A percentile compares a stretch with the other conserved stretches of the same genome.
These are phyloP conservation scores for Dynastes grantii DNA, from an alignment of 2,888 invertebrate genomes.

Conservation along the genomic window DNA sequence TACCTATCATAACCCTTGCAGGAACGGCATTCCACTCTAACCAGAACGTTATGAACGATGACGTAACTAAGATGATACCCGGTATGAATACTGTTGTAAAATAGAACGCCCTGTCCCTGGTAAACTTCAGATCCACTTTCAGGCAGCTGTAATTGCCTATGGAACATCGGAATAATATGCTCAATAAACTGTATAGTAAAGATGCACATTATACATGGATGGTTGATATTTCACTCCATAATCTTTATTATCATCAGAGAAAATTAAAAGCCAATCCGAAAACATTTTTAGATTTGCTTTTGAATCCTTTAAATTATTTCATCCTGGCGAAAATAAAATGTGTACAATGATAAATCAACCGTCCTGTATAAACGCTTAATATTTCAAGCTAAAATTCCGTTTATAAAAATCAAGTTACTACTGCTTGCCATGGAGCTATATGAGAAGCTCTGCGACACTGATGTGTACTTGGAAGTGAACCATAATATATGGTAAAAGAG, in stretches of 20 bases:
- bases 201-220: too few species aligned
- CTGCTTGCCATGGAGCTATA: background rate
- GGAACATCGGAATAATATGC: slow-evolving; percentile 55
- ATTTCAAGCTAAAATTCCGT: too few species aligned
- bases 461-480: background rate
- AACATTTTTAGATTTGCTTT: too few species aligned
- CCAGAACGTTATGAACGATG: slow-evolving; percentile 98
- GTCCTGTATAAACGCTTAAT: too few species aligned
- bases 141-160: slow-evolving; percentile 97
- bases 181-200: too few species aligned
- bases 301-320: too few species aligned
- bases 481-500: too few species aligned
- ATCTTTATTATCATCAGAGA: too few species aligned
- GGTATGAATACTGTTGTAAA: slow-evolving; percentile 98
- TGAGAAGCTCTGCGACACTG: background rate
- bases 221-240: too few species aligned
- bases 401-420: background rate
- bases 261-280: too few species aligned
- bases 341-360: too few species aligned
- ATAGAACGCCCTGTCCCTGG: slow-evolving; percentile 96
- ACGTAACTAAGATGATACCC: slow-evolving; percentile 95
- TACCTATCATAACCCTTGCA: slow-evolving; percentile 96
- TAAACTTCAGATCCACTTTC: slow-evolving; percentile 94
- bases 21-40: slow-evolving; percentile 98
- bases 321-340: too few species aligned